Evolutionary conservation across 2,888 invertebrate species (phyloP).

Genomic region (Rhopalosiphum nymphaeae): DNA sequence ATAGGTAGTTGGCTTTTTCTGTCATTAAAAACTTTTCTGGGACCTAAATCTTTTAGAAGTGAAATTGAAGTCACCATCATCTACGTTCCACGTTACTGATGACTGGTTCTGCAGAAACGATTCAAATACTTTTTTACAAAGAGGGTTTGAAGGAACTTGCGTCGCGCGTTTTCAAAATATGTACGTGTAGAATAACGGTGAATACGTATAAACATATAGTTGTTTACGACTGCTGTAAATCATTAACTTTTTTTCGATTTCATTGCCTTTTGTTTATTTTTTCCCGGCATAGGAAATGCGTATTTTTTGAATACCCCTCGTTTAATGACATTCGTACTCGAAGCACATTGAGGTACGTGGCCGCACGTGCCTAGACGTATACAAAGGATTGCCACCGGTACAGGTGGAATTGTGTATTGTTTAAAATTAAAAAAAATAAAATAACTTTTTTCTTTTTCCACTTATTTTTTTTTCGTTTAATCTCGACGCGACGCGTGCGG

Average conservation of each 20-base stretch:
- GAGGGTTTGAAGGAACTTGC: not conserved
- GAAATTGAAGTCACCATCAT: not conserved
- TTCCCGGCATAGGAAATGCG: not conserved
- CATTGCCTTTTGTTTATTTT: not conserved
- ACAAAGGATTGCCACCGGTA: not conserved
- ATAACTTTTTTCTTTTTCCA: not conserved
- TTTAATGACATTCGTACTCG: not conserved
- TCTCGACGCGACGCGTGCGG: not conserved
- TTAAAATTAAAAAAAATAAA: not conserved
- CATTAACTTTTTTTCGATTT: too few relatives aligned
- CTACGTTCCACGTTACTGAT: too few relatives aligned
- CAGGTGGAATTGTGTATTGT: not conserved
- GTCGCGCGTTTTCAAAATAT: not conserved
- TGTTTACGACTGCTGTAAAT: too few relatives aligned
- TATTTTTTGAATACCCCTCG: not conserved
- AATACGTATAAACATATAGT: not conserved
- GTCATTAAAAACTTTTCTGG: not conserved
- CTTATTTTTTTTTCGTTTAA: not conserved
- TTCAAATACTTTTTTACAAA: not conserved
- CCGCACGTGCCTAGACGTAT: not conserved
- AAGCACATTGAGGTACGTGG: too few relatives aligned
- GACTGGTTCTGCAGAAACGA: not conserved
- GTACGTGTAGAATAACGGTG: not conserved
- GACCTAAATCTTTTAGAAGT: not conserved
- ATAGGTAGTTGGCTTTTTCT: not conserved